phyloP scores from a whole-genome alignment of 2,797 vertebrate species.

The Tachyglossus aculeatus region DNA sequence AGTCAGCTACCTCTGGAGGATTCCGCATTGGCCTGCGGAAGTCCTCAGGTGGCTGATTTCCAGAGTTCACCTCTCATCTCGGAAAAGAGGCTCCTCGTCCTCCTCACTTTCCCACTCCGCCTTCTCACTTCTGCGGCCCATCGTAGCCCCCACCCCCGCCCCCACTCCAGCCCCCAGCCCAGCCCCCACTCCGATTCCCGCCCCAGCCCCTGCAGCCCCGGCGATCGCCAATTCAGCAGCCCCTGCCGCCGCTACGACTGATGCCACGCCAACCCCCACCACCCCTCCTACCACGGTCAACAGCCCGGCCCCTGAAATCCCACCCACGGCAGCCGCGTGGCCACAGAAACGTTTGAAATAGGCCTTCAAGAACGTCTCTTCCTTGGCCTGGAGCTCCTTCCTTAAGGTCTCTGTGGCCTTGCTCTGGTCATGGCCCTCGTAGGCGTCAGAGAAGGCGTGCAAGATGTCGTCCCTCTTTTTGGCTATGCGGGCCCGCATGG shows the following conservation, averaged over 20 bases:
- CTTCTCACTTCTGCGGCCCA: conserved; percentile 24
- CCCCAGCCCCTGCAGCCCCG: conserved; percentile 26
- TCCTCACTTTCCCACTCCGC: conserved; percentile 43
- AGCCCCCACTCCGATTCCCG: conserved; percentile 42
- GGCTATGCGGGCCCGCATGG: conserved; percentile 38
- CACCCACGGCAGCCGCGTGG: conserved; percentile 34
- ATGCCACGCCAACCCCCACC: conserved; percentile 31
- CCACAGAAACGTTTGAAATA: conserved; percentile 52
- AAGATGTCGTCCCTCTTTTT: conserved; percentile 40
- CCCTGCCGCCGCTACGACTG: neutral
- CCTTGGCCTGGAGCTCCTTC: conserved; percentile 37
- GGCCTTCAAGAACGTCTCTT: conserved; percentile 51
- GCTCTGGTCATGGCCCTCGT: conserved; percentile 22
- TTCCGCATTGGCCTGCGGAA: too few relatives aligned
- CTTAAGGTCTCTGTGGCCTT: conserved; percentile 37
- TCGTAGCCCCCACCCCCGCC: neutral
- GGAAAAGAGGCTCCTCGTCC: conserved; percentile 45
- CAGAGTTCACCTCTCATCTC: conserved; percentile 15
- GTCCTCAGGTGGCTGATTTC: too few relatives aligned
- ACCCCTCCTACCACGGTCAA: conserved; percentile 49
- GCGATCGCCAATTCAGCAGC: conserved; percentile 39
- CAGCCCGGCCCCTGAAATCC: conserved; percentile 29
- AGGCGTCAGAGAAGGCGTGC: conserved; percentile 15
- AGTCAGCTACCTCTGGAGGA: too few relatives aligned
- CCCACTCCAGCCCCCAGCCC: conserved; percentile 35